phyloP scores from a whole-genome alignment of 2,888 invertebrate genomes.

The Creontiades dilutus region DNA sequence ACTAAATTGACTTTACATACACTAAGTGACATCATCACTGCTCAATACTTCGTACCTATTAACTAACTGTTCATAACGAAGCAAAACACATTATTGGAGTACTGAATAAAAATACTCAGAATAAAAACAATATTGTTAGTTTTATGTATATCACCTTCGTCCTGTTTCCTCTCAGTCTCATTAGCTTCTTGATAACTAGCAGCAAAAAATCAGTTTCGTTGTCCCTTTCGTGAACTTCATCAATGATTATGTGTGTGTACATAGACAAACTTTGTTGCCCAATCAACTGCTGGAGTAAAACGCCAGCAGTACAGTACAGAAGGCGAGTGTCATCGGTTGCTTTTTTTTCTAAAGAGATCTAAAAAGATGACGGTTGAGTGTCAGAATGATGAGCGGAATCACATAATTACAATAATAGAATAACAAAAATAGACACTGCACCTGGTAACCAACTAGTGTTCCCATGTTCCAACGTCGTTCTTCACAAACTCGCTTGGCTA shows the following conservation, averaged over 20 bases:
- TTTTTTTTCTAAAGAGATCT: constrained; percentile 86
- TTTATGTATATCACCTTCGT: constrained; percentile 71
- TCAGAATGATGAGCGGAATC: too few relatives aligned
- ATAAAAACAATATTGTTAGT: not conserved
- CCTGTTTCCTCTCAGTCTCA: constrained; percentile 58
- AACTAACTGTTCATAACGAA: too few relatives aligned
- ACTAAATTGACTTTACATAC: too few relatives aligned
- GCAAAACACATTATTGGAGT: too few relatives aligned
- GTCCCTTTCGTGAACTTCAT: constrained; percentile 96
- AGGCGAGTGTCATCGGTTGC: constrained; percentile 86
- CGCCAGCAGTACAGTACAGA: constrained; percentile 93
- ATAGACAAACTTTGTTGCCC: constrained; percentile 82
- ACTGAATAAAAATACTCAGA: too few relatives aligned
- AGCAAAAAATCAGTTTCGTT: constrained; percentile 95
- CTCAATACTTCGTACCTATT: too few relatives aligned
- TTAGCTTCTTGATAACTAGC: constrained; percentile 88
- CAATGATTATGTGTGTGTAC: constrained; percentile 93
- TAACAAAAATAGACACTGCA: constrained; percentile 77
- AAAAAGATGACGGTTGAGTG: constrained; percentile 14
- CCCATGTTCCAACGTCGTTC: constrained; percentile 92
- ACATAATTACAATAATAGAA: too few relatives aligned
- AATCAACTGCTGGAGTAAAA: constrained; percentile 89
- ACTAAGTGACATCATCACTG: too few relatives aligned
- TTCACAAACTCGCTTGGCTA: constrained; percentile 89
- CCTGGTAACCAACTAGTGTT: constrained; percentile 93